Evolutionary conservation across 2,888 invertebrate genomes (phyloP).

Genomic region (Magallana nippona): DNA sequence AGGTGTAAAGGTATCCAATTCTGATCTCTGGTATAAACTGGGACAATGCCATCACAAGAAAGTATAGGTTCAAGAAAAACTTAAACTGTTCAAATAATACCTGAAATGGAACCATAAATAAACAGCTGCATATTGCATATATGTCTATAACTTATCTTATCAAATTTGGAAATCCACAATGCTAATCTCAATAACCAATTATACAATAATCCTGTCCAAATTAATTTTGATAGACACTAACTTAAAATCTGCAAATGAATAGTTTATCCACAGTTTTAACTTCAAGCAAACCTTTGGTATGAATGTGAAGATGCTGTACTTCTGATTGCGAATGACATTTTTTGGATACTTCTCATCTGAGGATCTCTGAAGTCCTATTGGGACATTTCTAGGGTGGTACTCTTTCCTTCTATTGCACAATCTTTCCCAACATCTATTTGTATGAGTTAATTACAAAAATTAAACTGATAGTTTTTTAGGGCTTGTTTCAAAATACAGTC

Average conservation of each 20-base stretch:
- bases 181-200: too few species aligned
- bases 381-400: conserved; percentile 77
- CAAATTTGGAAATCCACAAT: too few species aligned
- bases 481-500: too few species aligned
- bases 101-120: conserved; percentile 79
- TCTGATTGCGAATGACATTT: conserved; percentile 98
- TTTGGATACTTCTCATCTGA: conserved; percentile 87
- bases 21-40: conserved; percentile 98
- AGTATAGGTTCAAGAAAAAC: conserved; percentile 98
- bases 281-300: conserved; percentile 81
- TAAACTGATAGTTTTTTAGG: not conserved
- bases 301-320: conserved; percentile 90
- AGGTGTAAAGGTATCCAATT: conserved; percentile 98
- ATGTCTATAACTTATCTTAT: too few species aligned
- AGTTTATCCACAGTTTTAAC: not conserved
- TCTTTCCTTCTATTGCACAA: conserved; percentile 75
- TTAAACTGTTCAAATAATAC: conserved; percentile 99
- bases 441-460: not conserved
- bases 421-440: conserved; percentile 87
- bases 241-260: conserved; percentile 82
- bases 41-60: conserved; percentile 97
- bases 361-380: conserved; percentile 78
- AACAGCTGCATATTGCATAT: too few species aligned
- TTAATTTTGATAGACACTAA: conserved; percentile 98
- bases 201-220: conserved; percentile 82